Conservation (phyloP, 2,113 vertebrate genomes). For the Etheostoma spectabile region DNA sequence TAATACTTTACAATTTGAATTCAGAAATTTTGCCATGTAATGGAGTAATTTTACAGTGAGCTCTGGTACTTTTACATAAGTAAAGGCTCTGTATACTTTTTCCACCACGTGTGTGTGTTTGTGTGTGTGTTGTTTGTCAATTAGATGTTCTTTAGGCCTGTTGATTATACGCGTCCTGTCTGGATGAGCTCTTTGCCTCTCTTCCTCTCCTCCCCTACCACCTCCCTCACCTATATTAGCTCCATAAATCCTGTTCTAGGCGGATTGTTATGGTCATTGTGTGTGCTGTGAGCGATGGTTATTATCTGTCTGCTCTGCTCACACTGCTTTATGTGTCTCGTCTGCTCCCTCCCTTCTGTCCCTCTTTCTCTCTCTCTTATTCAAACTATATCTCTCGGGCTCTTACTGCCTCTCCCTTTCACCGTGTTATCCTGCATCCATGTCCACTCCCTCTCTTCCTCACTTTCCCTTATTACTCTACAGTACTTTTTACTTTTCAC, state of each 20-base stretch:
- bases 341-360: slow-evolving; percentile 56
- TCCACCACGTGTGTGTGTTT: slow-evolving; percentile 3
- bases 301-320: slow-evolving; percentile 81
- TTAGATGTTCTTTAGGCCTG: slow-evolving; percentile 63
- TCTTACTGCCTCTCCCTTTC: slow-evolving; percentile 24
- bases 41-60: background rate
- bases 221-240: slow-evolving; percentile 78
- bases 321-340: slow-evolving; percentile 80
- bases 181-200: slow-evolving; percentile 52
- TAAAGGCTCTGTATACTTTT: background rate
- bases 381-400: slow-evolving; percentile 22
- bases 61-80: background rate
- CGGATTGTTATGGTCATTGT: slow-evolving; percentile 86
- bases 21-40: background rate
- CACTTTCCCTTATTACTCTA: slow-evolving; percentile 48
- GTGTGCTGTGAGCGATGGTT: slow-evolving; percentile 85
- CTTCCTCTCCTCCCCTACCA: slow-evolving; percentile 47
- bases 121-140: slow-evolving; percentile 41
- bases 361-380: slow-evolving; percentile 31
- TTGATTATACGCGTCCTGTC: slow-evolving; percentile 62
- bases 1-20: background rate
- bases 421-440: slow-evolving; percentile 41
- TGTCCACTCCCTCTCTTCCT: slow-evolving; percentile 31
- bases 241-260: slow-evolving; percentile 83
- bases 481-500: slow-evolving; percentile 25